Percentiles rank a stretch among this genome's conserved stretches.
phyloP scores from a whole-genome alignment of 1,140 invertebrate genomes.

The Hyles vespertilio region DNA sequence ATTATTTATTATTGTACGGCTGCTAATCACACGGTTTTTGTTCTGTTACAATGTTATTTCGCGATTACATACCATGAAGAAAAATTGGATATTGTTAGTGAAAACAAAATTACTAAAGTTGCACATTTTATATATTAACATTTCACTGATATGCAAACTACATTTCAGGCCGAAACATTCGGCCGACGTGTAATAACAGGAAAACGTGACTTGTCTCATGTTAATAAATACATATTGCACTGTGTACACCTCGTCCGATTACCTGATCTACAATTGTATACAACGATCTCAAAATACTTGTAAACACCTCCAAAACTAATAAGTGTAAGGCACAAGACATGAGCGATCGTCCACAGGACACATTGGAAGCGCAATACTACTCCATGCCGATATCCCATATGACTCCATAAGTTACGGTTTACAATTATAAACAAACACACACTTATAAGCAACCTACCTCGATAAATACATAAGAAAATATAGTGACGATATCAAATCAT shows the following conservation, averaged over 20 bases:
- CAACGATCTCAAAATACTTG: conserved; percentile 1
- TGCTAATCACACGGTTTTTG: conserved; percentile 22
- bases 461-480: conserved; percentile 76
- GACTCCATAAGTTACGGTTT: conserved; percentile 53
- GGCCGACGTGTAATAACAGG: no score
- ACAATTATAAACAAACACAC: conserved; percentile 68
- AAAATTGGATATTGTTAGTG: conserved; percentile 52
- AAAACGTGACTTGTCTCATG: not conserved
- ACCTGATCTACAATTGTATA: conserved; percentile 11
- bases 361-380: conserved; percentile 42
- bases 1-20: conserved; percentile 27
- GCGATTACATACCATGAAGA: conserved; percentile 27
- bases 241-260: conserved; percentile 33
- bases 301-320: conserved; percentile 5
- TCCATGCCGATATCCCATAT: conserved; percentile 13
- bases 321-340: conserved; percentile 52
- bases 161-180: not conserved
- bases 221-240: conserved; percentile 73
- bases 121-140: conserved; percentile 12
- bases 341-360: conserved; percentile 40
- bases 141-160: conserved; percentile 4
- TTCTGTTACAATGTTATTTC: conserved; percentile 31
- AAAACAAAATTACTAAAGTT: conserved; percentile 32
- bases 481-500: conserved; percentile 56
- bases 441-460: conserved; percentile 58